phyloP scores from a whole-genome alignment of 2,888 invertebrate species.

The Timema podura region DNA sequence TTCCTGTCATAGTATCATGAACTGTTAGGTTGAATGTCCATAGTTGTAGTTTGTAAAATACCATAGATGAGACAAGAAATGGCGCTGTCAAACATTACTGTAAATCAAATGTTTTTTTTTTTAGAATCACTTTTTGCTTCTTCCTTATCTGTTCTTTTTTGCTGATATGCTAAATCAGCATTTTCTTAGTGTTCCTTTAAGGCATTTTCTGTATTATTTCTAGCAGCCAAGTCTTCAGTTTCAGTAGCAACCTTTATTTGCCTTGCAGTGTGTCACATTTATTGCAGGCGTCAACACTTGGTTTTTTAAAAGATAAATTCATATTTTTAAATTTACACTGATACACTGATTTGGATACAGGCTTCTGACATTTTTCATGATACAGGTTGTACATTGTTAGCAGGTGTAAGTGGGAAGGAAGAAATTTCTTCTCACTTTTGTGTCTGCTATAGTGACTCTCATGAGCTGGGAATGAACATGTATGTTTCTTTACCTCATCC shows the following conservation, averaged over 20 bases:
- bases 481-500: not conserved
- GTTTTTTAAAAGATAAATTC: not conserved
- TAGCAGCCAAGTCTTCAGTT: not conserved
- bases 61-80: slow-evolving; percentile 34
- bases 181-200: not conserved
- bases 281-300: not conserved
- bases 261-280: not conserved
- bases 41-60: slow-evolving; percentile 38
- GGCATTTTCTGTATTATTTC: not conserved
- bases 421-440: not conserved
- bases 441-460: not conserved
- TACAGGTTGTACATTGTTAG: not conserved
- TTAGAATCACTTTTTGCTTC: not conserved
- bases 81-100: slow-evolving; percentile 38
- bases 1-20: slow-evolving; percentile 30
- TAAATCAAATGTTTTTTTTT: slow-evolving; percentile 26
- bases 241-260: not conserved
- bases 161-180: not conserved
- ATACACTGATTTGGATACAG: not conserved
- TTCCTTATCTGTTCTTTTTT: not conserved
- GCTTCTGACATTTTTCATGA: not conserved
- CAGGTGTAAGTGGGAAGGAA: not conserved
- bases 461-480: not conserved
- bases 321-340: not conserved
- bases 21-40: slow-evolving; percentile 39